Conservation (phyloP, 2,797 vertebrate species). For the Tadarida brasiliensis region DNA sequence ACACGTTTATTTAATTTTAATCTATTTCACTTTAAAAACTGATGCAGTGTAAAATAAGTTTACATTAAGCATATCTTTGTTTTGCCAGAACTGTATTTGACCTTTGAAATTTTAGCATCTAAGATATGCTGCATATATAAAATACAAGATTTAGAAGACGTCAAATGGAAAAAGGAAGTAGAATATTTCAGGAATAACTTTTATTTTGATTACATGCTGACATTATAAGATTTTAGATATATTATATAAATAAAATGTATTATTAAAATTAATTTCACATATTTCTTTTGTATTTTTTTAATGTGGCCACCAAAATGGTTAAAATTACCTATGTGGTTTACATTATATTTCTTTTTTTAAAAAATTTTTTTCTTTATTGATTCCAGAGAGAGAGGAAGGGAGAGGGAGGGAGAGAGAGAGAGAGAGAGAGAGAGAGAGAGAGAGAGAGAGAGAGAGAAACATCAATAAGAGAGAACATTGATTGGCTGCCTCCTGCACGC, state of each 20-base stretch:
- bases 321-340: not conserved
- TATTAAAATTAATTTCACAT: not conserved
- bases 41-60: not conserved
- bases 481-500: too few species aligned
- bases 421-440: too few species aligned
- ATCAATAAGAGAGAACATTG: too few species aligned
- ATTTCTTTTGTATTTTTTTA: not conserved
- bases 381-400: too few species aligned
- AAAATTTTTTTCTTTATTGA: too few species aligned
- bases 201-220: not conserved
- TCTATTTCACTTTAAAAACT: not conserved
- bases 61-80: not conserved
- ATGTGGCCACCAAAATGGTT: accelerated
- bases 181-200: not conserved
- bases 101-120: not conserved
- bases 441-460: too few species aligned
- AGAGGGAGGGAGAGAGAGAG: too few species aligned
- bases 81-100: not conserved
- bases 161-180: not conserved
- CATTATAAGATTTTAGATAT: not conserved
- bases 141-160: not conserved
- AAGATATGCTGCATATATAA: not conserved
- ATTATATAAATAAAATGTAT: not conserved
- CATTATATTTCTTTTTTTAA: not conserved
- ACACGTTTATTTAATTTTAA: not conserved